A percentile compares a stretch with the other conserved stretches of the same genome.
Evolutionary conservation across 2,888 invertebrate genomes (phyloP).

Genomic region (Acronicta alni): DNA sequence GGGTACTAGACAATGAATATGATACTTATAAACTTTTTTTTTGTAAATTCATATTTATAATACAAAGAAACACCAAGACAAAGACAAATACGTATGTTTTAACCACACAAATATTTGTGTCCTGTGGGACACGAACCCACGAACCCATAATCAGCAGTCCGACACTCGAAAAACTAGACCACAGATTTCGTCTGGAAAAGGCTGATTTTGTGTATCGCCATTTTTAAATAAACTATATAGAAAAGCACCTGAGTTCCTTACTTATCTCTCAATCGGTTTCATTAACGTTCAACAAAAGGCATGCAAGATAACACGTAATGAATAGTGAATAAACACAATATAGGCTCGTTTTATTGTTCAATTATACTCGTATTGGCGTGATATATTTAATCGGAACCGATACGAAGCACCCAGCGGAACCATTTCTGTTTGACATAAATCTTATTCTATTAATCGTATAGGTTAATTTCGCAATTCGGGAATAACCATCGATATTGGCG

Average conservation of each 20-base stretch:
- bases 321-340: slow-evolving; percentile 47
- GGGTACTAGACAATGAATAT: no score
- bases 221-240: no score
- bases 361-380: slow-evolving; percentile 39
- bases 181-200: no score
- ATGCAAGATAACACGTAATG: slow-evolving; percentile 32
- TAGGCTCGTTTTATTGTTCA: slow-evolving; percentile 40
- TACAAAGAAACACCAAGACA: no score
- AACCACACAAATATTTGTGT: no score
- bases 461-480: slow-evolving; percentile 21
- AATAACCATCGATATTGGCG: background rate
- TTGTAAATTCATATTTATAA: no score
- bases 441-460: slow-evolving; percentile 28
- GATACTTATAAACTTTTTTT: no score
- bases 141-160: no score
- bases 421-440: slow-evolving; percentile 40
- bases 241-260: background rate
- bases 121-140: no score
- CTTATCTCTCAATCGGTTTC: slow-evolving; percentile 8
- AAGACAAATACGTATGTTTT: no score
- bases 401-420: slow-evolving; percentile 38
- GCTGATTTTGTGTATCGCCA: no score
- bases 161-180: no score
- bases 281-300: slow-evolving; percentile 17
- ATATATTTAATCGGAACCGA: slow-evolving; percentile 40